Conservation (phyloP, 1,140 invertebrate species). For the Bacillus rossius region DNA sequence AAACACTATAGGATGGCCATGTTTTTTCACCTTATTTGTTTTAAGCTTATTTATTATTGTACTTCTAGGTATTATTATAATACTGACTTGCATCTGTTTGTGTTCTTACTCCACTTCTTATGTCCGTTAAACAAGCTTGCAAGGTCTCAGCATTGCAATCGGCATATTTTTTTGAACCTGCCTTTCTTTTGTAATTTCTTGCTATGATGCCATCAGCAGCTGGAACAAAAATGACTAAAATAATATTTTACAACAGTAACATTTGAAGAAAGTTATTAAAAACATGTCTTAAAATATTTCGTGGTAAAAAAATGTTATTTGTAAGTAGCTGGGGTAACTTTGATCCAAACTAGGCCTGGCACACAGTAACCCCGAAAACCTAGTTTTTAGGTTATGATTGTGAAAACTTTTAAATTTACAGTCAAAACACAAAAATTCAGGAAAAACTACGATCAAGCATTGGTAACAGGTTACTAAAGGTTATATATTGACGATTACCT, state of each 20-base stretch:
- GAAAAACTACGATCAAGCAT: conserved; percentile 11
- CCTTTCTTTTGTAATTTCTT: conserved; percentile 14
- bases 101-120: conserved; percentile 11
- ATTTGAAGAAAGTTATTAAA: background rate
- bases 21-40: conserved; percentile 11
- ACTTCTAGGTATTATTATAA: conserved; percentile 15
- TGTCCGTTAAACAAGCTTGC: conserved; percentile 10
- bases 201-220: conserved; percentile 10
- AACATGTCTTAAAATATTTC: background rate
- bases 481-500: conserved; percentile 9
- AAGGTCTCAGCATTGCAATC: conserved; percentile 11
- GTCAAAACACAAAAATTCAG: conserved; percentile 2
- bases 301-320: background rate
- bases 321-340: background rate
- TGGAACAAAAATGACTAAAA: conserved; percentile 11
- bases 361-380: conserved; percentile 12
- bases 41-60: conserved; percentile 18
- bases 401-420: conserved; percentile 4
- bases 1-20: conserved; percentile 7
- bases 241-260: conserved; percentile 3
- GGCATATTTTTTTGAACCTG: conserved; percentile 10
- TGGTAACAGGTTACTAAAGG: conserved; percentile 3
- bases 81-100: conserved; percentile 4
- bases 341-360: background rate
- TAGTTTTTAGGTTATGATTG: background rate